Conservation (phyloP, 2,888 invertebrate genomes). For the Strigamia transsilvanica region DNA sequence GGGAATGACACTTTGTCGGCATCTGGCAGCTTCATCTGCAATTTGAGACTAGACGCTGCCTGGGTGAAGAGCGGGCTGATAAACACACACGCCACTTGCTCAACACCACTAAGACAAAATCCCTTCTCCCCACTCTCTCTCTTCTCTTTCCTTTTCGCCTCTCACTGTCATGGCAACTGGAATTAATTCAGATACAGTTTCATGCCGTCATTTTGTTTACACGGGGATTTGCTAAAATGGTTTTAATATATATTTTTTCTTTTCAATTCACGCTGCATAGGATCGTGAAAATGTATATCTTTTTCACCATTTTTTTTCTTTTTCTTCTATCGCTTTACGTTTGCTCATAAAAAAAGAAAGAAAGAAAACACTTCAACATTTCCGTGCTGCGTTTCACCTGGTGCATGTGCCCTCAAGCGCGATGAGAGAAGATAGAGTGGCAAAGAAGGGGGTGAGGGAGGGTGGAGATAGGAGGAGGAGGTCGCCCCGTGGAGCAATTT, state of each 20-base stretch:
- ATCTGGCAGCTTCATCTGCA: slow-evolving; percentile 41
- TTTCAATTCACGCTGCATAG: neutral
- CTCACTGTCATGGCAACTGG: neutral
- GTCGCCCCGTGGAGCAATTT: slow-evolving; percentile 41
- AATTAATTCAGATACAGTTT: slow-evolving; percentile 12
- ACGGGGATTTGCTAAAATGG: neutral
- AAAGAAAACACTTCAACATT: neutral
- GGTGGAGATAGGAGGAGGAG: neutral
- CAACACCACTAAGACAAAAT: slow-evolving; percentile 36
- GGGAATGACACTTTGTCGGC: slow-evolving; percentile 37
- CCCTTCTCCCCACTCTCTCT: neutral
- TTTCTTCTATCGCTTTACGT: neutral
- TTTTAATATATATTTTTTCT: neutral
- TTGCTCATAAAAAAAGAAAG: neutral
- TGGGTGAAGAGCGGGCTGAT: slow-evolving; percentile 37
- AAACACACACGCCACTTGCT: slow-evolving; percentile 27
- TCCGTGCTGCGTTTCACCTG: slow-evolving; percentile 31
- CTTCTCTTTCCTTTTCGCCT: neutral
- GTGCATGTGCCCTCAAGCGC: slow-evolving; percentile 24
- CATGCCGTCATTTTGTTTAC: neutral
- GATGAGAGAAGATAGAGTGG: slow-evolving; percentile 31
- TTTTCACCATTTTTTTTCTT: neutral
- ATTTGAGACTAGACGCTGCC: slow-evolving; percentile 33
- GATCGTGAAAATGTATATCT: neutral
- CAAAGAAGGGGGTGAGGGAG: neutral